Conservation (phyloP, 1,140 invertebrate genomes). For the Daktulosphaira vitifoliae region DNA sequence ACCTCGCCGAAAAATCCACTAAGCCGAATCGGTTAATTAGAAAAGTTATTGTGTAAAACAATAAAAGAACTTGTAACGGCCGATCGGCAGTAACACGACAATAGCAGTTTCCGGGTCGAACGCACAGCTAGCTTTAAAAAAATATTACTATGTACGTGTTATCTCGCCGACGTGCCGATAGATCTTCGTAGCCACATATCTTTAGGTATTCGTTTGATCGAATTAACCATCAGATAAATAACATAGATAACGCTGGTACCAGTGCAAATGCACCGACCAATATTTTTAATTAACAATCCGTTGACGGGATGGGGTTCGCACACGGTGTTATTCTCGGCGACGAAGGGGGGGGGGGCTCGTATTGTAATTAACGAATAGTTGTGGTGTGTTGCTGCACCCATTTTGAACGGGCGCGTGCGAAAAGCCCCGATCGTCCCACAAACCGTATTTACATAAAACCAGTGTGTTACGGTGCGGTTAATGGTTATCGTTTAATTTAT, state of each 20-base stretch:
- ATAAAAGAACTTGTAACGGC: too few species aligned
- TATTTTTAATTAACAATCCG: conserved; percentile 32
- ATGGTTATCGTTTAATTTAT: too few species aligned
- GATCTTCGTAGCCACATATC: conserved; percentile 18
- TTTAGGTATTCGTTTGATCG: background rate
- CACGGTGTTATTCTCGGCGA: background rate
- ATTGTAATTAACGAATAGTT: conserved; percentile 21
- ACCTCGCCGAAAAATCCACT: too few species aligned
- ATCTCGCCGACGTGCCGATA: conserved; percentile 10
- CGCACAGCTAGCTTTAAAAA: too few species aligned
- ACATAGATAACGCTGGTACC: conserved; percentile 14
- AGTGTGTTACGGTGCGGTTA: too few species aligned
- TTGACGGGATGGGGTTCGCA: background rate
- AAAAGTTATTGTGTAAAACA: too few species aligned
- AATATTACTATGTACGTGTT: background rate
- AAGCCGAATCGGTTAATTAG: too few species aligned
- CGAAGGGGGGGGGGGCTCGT: background rate
- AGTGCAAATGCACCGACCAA: conserved; percentile 7
- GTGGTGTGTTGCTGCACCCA: conserved; percentile 2
- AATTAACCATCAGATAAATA: conserved; percentile 31
- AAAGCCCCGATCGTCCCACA: background rate
- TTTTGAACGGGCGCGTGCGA: background rate
- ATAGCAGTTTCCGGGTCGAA: too few species aligned
- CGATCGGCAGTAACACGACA: too few species aligned
- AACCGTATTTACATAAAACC: conserved; percentile 18